Base-by-base conservation (phyloP, 2,113 vertebrate genomes). In the Coturnix japonica region DNA sequence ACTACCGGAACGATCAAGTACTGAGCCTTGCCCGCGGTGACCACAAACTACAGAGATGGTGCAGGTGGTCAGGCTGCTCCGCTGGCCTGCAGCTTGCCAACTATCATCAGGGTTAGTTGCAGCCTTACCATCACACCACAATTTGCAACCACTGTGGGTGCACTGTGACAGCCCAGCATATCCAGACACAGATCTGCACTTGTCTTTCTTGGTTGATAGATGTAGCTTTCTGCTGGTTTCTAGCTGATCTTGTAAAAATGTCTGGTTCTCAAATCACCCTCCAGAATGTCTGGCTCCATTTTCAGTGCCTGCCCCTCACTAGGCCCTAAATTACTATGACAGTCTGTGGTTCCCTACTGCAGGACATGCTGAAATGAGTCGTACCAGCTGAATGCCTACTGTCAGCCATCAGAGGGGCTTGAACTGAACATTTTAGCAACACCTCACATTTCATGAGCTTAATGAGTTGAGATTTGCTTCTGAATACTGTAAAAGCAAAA, bases 11-110 rank as follows among this genome's bases (percentile, higher is more conserved):
- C 41, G 41, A 49, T 31, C 67, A 56, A 25, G 54, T 75, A 33
- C 30, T 76, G 54, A 63, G 33, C 30, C 16, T 31, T 28, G 39
- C 9, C 23, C 56, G 46, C 12, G 47, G 33, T 41, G 63, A 61
- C 54, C 25, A 41, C 20, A 10, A 75, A 69, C 41, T 10, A 31
- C 11, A 60, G 35, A 14, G 5, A 59, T 18, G 11, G 31, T 31
- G 22, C 25, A 21, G 46, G 19, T 63, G 16, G 7, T 46, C 25
- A 60, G n/a, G n/a, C n/a, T n/a, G n/a, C n/a, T n/a, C 22, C 11
- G 7, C 15, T 17, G 18, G 26, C 16, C 30, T 44, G n/a, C 1
- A 0, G 51, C 31, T 39, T 22, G 13, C 16, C 2, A 1, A 7
- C 12, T 30, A 12, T 65, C 39, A 1, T 20, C 23, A 47, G 72